phyloP scores from a whole-genome alignment of 2,113 vertebrate genomes.

The Pomatorhinus ruficollis region DNA sequence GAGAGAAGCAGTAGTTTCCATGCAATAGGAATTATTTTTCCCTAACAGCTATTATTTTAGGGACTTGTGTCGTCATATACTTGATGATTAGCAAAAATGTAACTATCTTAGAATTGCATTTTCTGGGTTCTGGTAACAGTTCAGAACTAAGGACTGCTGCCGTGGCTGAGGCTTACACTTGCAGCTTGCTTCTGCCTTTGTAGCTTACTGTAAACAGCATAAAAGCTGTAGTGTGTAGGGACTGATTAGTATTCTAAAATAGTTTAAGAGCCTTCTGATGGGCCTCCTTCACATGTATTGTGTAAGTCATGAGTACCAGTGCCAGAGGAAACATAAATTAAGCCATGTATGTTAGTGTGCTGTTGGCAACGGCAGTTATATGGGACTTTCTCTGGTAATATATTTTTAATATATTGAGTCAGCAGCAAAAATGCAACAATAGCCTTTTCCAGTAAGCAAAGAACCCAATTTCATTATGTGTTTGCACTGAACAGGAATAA shows the following conservation, averaged over 20 bases:
- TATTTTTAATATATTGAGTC: not conserved
- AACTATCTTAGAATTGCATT: not conserved
- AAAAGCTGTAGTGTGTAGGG: constrained; percentile 46
- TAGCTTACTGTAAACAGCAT: constrained; percentile 32
- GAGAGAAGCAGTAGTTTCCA: not conserved
- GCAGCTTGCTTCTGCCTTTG: constrained; percentile 26
- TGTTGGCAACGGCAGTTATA: not conserved
- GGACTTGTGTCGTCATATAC: not conserved
- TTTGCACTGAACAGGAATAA: not conserved
- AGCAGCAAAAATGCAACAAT: not conserved
- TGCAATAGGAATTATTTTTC: not conserved
- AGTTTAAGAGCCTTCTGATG: constrained; percentile 16
- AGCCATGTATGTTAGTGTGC: not conserved
- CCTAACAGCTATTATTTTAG: not conserved
- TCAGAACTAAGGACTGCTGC: not conserved
- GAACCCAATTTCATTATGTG: not conserved
- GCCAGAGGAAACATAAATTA: constrained; percentile 3
- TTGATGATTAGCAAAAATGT: not conserved
- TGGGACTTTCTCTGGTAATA: not conserved
- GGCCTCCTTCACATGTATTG: constrained; percentile 39
- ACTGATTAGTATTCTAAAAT: constrained; percentile 52
- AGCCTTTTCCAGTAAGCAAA: not conserved
- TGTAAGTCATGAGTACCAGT: not conserved
- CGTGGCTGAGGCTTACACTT: not conserved
- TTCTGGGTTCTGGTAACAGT: not conserved